A percentile compares a stretch with the other conserved stretches of the same genome.
phyloP scores from a whole-genome alignment of 2,113 vertebrate genomes.

The Onychostoma macrolepis region DNA sequence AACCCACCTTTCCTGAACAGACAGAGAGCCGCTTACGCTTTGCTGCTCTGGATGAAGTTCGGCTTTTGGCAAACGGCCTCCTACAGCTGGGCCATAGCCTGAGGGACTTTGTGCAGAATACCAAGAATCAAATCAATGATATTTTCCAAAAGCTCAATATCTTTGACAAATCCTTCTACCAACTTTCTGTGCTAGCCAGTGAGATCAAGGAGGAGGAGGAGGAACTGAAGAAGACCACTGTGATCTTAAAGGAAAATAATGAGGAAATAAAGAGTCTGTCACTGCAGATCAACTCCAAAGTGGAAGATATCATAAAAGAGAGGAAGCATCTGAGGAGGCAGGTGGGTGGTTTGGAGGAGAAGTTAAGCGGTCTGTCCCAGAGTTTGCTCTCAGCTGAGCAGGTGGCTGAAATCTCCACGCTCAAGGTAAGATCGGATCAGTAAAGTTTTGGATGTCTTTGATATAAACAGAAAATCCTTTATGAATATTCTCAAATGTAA shows the following conservation, averaged over 20 bases:
- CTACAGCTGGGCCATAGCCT: conserved; percentile 91
- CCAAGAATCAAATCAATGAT: conserved; percentile 88
- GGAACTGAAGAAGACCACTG: conserved; percentile 86
- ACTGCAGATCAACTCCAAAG: conserved; percentile 82
- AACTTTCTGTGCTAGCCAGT: conserved; percentile 84
- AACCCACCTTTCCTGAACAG: conserved; percentile 54
- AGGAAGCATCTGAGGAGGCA: conserved; percentile 83
- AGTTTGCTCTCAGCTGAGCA: conserved; percentile 72
- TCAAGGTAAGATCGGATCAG: conserved; percentile 82
- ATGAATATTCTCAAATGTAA: neutral
- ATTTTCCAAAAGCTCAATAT: conserved; percentile 91
- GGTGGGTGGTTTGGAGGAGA: conserved; percentile 85
- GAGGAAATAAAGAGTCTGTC: conserved; percentile 90
- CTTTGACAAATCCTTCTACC: conserved; percentile 86
- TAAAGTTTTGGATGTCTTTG: neutral
- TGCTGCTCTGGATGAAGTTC: conserved; percentile 89
- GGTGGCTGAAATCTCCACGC: conserved; percentile 79
- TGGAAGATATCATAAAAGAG: conserved; percentile 85
- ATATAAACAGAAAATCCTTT: neutral
- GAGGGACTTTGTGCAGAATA: conserved; percentile 92
- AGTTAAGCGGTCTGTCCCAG: conserved; percentile 79
- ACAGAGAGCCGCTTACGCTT: conserved; percentile 79
- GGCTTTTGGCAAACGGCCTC: conserved; percentile 85
- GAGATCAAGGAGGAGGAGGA: conserved; percentile 91
- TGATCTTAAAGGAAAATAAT: conserved; percentile 83